A percentile compares a stretch with the other conserved stretches of the same genome.
These are phyloP conservation scores for Asarcornis scutulata DNA, from an alignment of 2,113 vertebrate species.

Conservation along the genomic window DNA sequence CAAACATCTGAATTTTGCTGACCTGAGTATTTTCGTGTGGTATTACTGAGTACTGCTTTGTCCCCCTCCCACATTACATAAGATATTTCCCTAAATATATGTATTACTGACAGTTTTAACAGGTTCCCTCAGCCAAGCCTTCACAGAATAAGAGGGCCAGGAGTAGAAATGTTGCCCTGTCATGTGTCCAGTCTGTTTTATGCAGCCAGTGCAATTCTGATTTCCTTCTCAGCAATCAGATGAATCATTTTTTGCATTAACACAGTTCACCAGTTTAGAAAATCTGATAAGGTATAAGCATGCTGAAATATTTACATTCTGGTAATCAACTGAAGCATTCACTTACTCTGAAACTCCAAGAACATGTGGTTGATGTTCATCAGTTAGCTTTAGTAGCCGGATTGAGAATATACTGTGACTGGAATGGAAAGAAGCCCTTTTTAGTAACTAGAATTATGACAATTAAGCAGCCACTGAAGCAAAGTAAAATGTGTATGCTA, in stretches of 20 bases:
- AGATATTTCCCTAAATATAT: neutral
- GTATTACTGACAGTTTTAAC: neutral
- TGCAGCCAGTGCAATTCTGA: neutral
- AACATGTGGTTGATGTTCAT: constrained; percentile 53
- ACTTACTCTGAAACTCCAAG: constrained; percentile 84
- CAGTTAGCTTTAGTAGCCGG: constrained; percentile 82
- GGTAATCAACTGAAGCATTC: neutral
- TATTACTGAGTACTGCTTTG: neutral
- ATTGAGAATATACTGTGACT: constrained; percentile 92
- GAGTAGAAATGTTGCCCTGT: neutral
- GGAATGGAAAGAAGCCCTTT: constrained; percentile 21
- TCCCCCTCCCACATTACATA: neutral
- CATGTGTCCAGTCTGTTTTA: neutral
- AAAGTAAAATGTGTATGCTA: neutral
- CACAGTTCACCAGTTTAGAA: neutral
- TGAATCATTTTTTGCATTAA: neutral
- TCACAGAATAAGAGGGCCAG: neutral
- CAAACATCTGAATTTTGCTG: neutral
- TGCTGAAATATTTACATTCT: neutral
- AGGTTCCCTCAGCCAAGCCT: neutral
- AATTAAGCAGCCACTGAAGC: neutral
- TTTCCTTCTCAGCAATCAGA: neutral
- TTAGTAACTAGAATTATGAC: neutral
- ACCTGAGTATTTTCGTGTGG: rapidly evolving
- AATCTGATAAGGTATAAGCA: no score